phyloP scores from a whole-genome alignment of 2,888 invertebrate genomes.

The Limnephilus auricula region DNA sequence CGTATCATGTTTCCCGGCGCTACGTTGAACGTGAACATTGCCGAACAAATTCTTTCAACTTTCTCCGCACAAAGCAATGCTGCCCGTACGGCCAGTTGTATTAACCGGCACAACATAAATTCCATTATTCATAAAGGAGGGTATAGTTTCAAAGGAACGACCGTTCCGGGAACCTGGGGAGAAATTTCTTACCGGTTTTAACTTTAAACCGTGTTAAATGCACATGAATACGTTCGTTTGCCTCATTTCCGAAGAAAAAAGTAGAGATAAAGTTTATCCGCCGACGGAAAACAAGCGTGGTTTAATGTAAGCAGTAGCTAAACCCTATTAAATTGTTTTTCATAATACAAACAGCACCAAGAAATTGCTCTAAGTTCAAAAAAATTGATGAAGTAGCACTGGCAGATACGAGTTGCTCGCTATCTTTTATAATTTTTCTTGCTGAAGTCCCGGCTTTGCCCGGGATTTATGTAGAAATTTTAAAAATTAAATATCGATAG shows the following conservation, averaged over 20 bases:
- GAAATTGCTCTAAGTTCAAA: background rate
- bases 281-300: background rate
- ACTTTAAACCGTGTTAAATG: constrained; percentile 49
- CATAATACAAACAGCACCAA: background rate
- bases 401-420: background rate
- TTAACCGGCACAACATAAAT: constrained; percentile 38
- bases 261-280: constrained; percentile 15
- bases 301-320: background rate
- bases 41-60: constrained; percentile 43
- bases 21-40: constrained; percentile 18
- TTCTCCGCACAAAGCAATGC: constrained; percentile 33
- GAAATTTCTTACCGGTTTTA: constrained; percentile 40
- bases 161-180: constrained; percentile 17
- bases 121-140: constrained; percentile 50
- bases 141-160: constrained; percentile 41
- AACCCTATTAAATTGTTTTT: background rate
- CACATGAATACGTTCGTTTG: constrained; percentile 42
- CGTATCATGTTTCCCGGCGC: constrained; percentile 1
- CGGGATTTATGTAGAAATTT: no score
- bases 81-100: constrained; percentile 26
- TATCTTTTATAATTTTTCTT: no score
- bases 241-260: constrained; percentile 44
- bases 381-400: background rate
- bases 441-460: no score
- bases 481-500: no score